Percentiles rank a stretch among this genome's conserved stretches.
Conservation (phyloP, 2,113 vertebrate genomes). For the Pituophis catenifer region DNA sequence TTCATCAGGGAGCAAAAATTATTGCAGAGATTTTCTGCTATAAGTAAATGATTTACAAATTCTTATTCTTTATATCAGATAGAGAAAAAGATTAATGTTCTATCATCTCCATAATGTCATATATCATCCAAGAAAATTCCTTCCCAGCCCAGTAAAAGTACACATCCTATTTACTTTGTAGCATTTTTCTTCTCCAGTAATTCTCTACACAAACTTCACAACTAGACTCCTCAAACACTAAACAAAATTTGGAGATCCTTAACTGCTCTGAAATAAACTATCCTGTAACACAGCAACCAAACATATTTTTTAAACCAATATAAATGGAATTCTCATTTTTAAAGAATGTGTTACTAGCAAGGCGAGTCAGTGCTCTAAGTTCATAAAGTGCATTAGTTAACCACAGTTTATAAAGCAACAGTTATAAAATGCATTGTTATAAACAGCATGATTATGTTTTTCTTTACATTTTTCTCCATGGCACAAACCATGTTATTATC, state of each 20-base stretch:
- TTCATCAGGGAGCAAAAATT: background rate
- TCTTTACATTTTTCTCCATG: background rate
- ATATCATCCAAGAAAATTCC: background rate
- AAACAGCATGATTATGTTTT: background rate
- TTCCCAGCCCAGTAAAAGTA: background rate
- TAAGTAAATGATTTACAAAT: background rate
- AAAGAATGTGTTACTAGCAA: background rate
- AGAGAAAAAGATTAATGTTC: background rate
- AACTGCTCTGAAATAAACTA: background rate
- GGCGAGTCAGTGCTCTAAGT: background rate
- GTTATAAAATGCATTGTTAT: background rate
- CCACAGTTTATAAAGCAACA: background rate
- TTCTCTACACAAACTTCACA: background rate
- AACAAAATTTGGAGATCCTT: background rate
- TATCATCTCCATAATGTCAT: background rate
- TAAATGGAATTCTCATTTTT: background rate
- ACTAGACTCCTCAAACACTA: background rate
- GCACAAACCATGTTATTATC: background rate
- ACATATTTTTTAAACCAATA: background rate
- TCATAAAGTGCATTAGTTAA: background rate
- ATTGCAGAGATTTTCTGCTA: background rate
- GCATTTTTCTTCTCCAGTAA: background rate
- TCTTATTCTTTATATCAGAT: background rate
- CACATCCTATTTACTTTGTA: background rate
- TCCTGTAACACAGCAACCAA: background rate